Base-by-base conservation (phyloP, 2,888 invertebrate genomes). In the Plutella xylostella region DNA sequence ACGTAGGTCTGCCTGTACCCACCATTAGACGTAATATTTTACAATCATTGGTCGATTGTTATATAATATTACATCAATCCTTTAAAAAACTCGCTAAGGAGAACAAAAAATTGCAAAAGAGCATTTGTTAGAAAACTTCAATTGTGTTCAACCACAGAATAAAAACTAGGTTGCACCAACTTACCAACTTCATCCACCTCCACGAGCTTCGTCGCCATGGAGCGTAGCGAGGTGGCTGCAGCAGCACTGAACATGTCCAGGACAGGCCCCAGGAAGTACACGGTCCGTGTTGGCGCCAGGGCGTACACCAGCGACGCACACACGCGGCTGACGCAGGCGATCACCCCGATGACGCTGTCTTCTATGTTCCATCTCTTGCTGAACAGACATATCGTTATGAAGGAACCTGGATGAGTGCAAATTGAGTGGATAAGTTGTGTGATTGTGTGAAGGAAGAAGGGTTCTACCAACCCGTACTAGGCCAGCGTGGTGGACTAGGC, bases 181-280 rank as follows among this genome's bases (percentile, higher is more conserved):
- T 75, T 55, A 79, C 86, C 87, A 54, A 86, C 71, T 82, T 87
- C 87, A 60, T 87, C 85, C 4, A 70, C 63, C 42, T 82, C 70
- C 21, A 87, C 87, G 43, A 87, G 62, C 58, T 87, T 87, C 1
- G 87, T 85, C 14, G 85, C 86, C 34, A 87, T 85, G 0, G 87
- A 87, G 49, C 87, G 69, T 50, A 87, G 67, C 0, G 86, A 86
- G 1, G 87, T 86, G 2, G 86, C 83, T 0, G 84, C 85, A 1
- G 87, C 86, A 0, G 86, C 83, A 50, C 86, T 86, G 54, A 86
- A 83, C 69, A 87, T 76, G 45, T 86, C 86, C 59, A 86, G 65
- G 25, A 83, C 61, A 5, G 85, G 85, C 17, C 86, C 87, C 43
- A 86, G 55, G 67, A 85, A 86, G 66, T 86, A 85, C 44, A 85